These are phyloP conservation scores for Hydropotes inermis DNA, from an alignment of 2,113 vertebrate genomes.

Conservation along the genomic window DNA sequence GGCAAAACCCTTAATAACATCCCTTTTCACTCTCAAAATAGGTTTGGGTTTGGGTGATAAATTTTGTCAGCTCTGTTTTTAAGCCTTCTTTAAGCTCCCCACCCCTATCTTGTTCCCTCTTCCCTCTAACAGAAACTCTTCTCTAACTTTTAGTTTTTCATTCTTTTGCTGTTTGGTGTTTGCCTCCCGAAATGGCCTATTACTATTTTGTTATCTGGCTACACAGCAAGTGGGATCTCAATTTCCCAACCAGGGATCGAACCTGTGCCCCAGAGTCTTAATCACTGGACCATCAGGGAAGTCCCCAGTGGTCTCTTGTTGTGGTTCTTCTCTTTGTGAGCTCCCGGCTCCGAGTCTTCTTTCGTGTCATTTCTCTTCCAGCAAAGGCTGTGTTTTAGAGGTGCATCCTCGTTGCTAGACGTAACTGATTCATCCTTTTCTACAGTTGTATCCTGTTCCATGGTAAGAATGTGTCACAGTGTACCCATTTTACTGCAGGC, in stretches of 20 bases:
- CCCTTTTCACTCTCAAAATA: background rate
- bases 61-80: background rate
- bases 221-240: background rate
- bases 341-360: no score
- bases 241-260: background rate
- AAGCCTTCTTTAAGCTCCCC: background rate
- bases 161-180: background rate
- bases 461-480: accelerated
- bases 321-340: background rate
- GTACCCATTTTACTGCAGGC: accelerated
- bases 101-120: accelerated
- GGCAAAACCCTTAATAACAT: no score
- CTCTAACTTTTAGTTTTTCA: no score
- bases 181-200: accelerated
- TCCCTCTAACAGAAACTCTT: accelerated
- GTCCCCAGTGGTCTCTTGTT: accelerated
- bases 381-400: accelerated
- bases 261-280: background rate
- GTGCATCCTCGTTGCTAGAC: accelerated
- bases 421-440: accelerated
- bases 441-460: accelerated
- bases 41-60: accelerated
- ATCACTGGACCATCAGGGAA: background rate
- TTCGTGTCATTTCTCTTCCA: background rate
- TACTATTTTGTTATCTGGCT: background rate